Evolutionary conservation across 2,888 invertebrate species (phyloP).

Genomic region (Cybosia mesomella): DNA sequence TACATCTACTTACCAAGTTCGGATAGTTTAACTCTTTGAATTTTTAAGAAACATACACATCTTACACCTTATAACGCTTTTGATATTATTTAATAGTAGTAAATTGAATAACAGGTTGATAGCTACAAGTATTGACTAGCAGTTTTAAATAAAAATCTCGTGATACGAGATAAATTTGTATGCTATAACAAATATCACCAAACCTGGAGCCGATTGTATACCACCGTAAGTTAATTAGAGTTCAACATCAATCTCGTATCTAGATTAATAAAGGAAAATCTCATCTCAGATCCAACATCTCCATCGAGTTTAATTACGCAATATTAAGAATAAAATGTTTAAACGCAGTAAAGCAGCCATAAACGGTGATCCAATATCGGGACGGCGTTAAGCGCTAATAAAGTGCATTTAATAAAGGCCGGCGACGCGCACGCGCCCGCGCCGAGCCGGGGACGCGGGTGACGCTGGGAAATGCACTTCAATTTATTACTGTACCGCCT

Average conservation of each 20-base stretch:
- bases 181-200: too few species aligned
- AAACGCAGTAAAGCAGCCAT: constrained; percentile 44
- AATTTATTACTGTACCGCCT: constrained; percentile 54
- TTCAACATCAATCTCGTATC: neutral
- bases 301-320: constrained; percentile 34
- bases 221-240: neutral
- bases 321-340: constrained; percentile 45
- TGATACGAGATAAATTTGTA: too few species aligned
- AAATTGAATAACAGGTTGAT: too few species aligned
- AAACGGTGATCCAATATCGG: constrained; percentile 54
- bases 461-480: constrained; percentile 43
- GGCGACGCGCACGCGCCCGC: constrained; percentile 17
- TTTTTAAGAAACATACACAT: too few species aligned
- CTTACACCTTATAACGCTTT: too few species aligned
- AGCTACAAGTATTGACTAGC: too few species aligned
- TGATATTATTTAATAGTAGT: too few species aligned
- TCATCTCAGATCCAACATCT: neutral
- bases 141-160: too few species aligned
- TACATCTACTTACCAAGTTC: too few species aligned
- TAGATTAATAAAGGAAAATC: neutral
- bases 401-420: constrained; percentile 52
- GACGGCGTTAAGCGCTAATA: constrained; percentile 51
- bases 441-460: neutral
- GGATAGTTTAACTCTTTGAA: too few species aligned
- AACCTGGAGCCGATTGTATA: neutral